A percentile compares a stretch with the other conserved stretches of the same genome.
Conservation (phyloP, 2,888 invertebrate species). For the Phania funesta region DNA sequence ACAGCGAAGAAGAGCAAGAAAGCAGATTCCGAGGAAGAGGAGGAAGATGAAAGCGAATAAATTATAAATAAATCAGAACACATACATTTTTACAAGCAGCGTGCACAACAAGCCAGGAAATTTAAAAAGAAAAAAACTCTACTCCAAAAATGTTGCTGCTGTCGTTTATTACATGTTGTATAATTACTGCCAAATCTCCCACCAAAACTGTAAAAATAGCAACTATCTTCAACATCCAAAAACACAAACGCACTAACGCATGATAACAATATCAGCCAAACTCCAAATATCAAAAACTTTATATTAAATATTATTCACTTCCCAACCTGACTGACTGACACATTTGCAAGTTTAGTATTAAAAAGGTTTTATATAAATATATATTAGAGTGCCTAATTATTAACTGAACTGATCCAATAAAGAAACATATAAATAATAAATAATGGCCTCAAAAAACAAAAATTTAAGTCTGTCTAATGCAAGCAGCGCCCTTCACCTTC, state of each 20-base stretch:
- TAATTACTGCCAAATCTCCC: slow-evolving; percentile 55
- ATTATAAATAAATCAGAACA: slow-evolving; percentile 51
- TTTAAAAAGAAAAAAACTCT: neutral
- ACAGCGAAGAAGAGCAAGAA: slow-evolving; percentile 82
- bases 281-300: slow-evolving; percentile 16
- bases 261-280: slow-evolving; percentile 16
- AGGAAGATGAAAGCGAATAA: slow-evolving; percentile 85
- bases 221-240: slow-evolving; percentile 26
- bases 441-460: slow-evolving; percentile 9
- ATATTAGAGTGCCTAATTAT: neutral
- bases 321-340: slow-evolving; percentile 5
- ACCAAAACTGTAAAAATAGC: slow-evolving; percentile 44
- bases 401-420: no score
- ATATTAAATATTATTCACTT: slow-evolving; percentile 24
- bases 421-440: no score
- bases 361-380: slow-evolving; percentile 19
- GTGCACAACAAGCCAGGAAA: slow-evolving; percentile 46
- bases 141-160: slow-evolving; percentile 12
- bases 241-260: neutral
- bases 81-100: slow-evolving; percentile 45
- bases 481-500: neutral
- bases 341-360: slow-evolving; percentile 47
- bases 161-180: slow-evolving; percentile 29
- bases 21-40: slow-evolving; percentile 84
- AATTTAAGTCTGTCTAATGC: neutral